These are phyloP conservation scores for Hydractinia echinata DNA, from an alignment of 30 jellyfish, hydroid and myxozoan species.

Conservation along the genomic window DNA sequence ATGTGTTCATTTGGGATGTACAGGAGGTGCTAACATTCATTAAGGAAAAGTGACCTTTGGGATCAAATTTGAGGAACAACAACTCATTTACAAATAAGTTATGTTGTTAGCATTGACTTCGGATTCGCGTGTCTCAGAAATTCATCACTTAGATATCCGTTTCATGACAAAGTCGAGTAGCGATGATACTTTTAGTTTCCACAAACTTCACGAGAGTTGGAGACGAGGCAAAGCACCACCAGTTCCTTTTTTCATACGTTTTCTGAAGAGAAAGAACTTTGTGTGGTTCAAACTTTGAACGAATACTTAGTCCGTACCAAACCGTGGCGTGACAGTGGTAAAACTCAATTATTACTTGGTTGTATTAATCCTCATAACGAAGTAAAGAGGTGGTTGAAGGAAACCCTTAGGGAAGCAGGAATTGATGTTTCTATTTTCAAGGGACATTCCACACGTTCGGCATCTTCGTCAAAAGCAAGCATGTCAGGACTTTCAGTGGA, in stretches of 20 bases:
- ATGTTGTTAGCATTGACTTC: constrained; percentile 12
- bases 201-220: not conserved
- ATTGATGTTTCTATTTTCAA: no score
- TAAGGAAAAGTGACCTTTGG: not conserved
- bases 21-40: constrained; percentile 7
- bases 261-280: not conserved
- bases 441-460: no score
- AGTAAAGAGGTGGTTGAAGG: not conserved
- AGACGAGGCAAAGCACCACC: constrained; percentile 3
- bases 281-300: not conserved
- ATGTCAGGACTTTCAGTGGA: no score
- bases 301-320: not conserved
- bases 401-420: no score
- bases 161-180: not conserved
- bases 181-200: not conserved
- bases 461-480: no score
- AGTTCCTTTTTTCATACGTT: not conserved
- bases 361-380: not conserved
- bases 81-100: constrained; percentile 1
- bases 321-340: not conserved
- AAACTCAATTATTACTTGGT: not conserved
- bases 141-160: not conserved
- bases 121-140: not conserved
- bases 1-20: constrained; percentile 16
- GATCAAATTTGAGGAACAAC: not conserved